These are phyloP conservation scores for Protobothrops mucrosquamatus DNA, from an alignment of 2,113 vertebrate species.

Conservation along the genomic window DNA sequence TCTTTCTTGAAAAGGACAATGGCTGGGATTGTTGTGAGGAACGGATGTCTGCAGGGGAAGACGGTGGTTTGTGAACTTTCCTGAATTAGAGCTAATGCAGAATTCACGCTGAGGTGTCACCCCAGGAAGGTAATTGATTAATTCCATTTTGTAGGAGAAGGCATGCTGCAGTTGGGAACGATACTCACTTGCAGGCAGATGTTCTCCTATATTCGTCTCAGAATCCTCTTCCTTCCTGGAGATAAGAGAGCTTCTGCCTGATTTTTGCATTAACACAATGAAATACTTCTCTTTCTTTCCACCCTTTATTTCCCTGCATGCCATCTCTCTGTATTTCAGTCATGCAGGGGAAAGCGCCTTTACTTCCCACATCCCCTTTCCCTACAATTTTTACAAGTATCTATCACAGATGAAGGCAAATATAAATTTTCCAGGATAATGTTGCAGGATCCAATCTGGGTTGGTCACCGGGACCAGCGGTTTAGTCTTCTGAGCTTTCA, in stretches of 20 bases:
- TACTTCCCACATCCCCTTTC: constrained; percentile 44
- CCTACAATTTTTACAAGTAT: background rate
- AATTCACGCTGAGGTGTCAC: constrained; percentile 59
- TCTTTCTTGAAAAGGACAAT: constrained; percentile 23
- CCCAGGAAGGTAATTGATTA: constrained; percentile 58
- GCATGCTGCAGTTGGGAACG: constrained; percentile 42
- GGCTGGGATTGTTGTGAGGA: constrained; percentile 54
- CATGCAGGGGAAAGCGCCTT: constrained; percentile 34
- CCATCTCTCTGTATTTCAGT: constrained; percentile 49
- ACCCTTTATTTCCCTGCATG: background rate
- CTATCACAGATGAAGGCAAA: too few relatives aligned
- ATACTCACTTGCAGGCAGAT: constrained; percentile 29
- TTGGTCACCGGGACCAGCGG: too few relatives aligned
- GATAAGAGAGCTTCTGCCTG: background rate
- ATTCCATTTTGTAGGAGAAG: constrained; percentile 43
- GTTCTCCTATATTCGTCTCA: constrained; percentile 8
- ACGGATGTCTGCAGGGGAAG: background rate
- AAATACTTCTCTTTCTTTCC: background rate
- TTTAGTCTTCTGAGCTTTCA: too few relatives aligned
- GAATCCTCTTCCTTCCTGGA: constrained; percentile 29
- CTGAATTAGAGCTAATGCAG: constrained; percentile 61
- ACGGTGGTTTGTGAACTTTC: constrained; percentile 57
- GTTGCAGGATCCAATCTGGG: too few relatives aligned
- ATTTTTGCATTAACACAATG: constrained; percentile 21
- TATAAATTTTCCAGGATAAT: constrained; percentile 25